These are phyloP conservation scores for Palythoa grandis DNA, from an alignment of 92 coral and sea anemone genomes.

Conservation along the genomic window DNA sequence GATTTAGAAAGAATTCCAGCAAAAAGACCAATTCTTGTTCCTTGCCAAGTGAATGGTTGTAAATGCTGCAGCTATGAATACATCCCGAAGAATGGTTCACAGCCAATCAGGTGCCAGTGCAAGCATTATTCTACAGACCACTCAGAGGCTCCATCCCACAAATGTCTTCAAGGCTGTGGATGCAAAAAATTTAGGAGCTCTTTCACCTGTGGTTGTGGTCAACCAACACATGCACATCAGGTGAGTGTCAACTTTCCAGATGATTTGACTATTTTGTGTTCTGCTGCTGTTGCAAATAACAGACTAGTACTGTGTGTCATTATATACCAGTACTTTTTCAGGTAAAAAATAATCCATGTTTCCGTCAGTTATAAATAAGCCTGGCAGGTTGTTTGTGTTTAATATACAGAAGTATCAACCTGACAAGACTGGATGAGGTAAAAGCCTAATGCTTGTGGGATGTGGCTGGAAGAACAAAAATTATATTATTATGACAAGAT, in stretches of 20 bases:
- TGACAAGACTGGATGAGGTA: no score
- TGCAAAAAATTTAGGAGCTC: constrained; percentile 89
- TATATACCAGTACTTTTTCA: no score
- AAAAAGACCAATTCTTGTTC: constrained; percentile 85
- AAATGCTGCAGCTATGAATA: constrained; percentile 86
- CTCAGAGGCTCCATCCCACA: constrained; percentile 81
- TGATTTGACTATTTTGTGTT: neutral
- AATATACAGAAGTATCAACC: no score
- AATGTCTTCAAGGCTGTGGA: constrained; percentile 88
- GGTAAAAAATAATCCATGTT: no score
- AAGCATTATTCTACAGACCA: constrained; percentile 94
- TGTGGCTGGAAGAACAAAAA: no score
- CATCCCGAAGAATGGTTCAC: constrained; percentile 94
- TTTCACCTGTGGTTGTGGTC: constrained; percentile 95
- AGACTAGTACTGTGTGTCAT: no score
- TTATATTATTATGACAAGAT: no score
- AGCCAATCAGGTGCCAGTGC: constrained; percentile 98
- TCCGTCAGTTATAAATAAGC: no score
- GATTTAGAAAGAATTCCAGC: constrained; percentile 84
- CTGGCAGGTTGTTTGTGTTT: no score
- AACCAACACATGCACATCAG: constrained; percentile 92
- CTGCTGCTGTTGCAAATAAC: neutral
- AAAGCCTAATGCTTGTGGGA: no score
- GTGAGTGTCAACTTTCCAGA: constrained; percentile 32
- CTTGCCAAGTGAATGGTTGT: constrained; percentile 84